Evolutionary conservation across 2,797 vertebrate species (phyloP).

Genomic region (Chromobotia macracanthus): DNA sequence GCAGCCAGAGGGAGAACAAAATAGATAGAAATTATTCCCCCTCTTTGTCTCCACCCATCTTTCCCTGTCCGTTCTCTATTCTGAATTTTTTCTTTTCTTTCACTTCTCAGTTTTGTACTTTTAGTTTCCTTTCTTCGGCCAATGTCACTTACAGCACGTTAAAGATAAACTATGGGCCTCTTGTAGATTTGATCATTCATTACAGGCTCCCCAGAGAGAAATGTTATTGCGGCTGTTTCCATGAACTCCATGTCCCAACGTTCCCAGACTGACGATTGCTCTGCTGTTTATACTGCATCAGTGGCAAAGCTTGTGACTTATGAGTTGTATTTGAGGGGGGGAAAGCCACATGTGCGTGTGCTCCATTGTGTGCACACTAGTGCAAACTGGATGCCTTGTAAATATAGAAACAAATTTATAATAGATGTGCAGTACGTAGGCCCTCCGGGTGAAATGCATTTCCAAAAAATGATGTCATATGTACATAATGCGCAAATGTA

Average conservation of each 20-base stretch:
- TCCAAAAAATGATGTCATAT: slow-evolving; percentile 38
- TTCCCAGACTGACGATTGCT: slow-evolving; percentile 9
- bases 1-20: slow-evolving; percentile 66
- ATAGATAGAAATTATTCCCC: slow-evolving; percentile 23
- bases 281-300: slow-evolving; percentile 17
- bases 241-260: neutral
- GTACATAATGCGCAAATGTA: slow-evolving; percentile 53
- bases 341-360: neutral
- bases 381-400: slow-evolving; percentile 27
- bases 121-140: slow-evolving; percentile 5
- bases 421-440: slow-evolving; percentile 21
- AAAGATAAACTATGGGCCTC: slow-evolving; percentile 34
- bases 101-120: slow-evolving; percentile 7
- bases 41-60: too few relatives aligned
- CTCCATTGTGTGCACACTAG: neutral
- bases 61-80: too few relatives aligned
- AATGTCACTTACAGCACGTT: slow-evolving; percentile 37
- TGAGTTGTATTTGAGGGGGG: neutral
- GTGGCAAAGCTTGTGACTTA: neutral
- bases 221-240: slow-evolving; percentile 39
- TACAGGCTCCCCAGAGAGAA: slow-evolving; percentile 37
- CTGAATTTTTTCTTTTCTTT: too few relatives aligned
- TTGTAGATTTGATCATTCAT: slow-evolving; percentile 55
- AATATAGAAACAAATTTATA: slow-evolving; percentile 52
- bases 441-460: slow-evolving; percentile 34